A percentile compares a stretch with the other conserved stretches of the same genome.
phyloP scores from a whole-genome alignment of 1,140 invertebrate genomes.

The Mactra quadrangularis region DNA sequence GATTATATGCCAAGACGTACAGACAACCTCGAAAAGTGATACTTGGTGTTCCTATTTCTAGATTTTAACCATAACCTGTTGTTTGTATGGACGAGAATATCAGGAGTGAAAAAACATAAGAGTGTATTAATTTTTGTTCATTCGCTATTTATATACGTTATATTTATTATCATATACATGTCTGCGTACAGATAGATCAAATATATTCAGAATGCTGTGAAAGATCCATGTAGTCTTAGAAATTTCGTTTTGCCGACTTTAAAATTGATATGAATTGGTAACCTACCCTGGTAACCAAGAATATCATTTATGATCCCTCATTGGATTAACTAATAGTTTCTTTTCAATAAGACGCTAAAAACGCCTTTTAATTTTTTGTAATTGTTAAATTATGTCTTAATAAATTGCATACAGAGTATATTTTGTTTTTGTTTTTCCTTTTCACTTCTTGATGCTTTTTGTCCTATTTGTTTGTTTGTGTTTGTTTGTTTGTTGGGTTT shows the following conservation, averaged over 20 bases:
- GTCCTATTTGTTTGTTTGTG: no score
- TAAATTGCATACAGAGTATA: no score
- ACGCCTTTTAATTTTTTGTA: no score
- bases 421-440: no score
- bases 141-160: conserved; percentile 10
- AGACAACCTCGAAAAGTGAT: conserved; percentile 50
- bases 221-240: conserved; percentile 5
- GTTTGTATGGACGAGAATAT: conserved; percentile 12
- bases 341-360: no score
- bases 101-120: conserved; percentile 12
- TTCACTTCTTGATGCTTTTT: no score
- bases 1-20: conserved; percentile 28
- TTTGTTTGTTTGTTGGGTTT: no score
- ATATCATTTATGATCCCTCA: conserved; percentile 62
- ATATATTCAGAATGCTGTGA: conserved; percentile 19
- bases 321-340: no score
- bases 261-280: conserved; percentile 22
- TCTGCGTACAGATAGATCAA: conserved; percentile 18
- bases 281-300: conserved; percentile 43
- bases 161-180: conserved; percentile 45
- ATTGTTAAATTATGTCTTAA: no score
- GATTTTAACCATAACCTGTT: neutral
- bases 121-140: conserved; percentile 8
- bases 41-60: neutral
- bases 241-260: conserved; percentile 10